Base-by-base conservation (phyloP, 2,113 vertebrate genomes). In the Siniperca chuatsi region DNA sequence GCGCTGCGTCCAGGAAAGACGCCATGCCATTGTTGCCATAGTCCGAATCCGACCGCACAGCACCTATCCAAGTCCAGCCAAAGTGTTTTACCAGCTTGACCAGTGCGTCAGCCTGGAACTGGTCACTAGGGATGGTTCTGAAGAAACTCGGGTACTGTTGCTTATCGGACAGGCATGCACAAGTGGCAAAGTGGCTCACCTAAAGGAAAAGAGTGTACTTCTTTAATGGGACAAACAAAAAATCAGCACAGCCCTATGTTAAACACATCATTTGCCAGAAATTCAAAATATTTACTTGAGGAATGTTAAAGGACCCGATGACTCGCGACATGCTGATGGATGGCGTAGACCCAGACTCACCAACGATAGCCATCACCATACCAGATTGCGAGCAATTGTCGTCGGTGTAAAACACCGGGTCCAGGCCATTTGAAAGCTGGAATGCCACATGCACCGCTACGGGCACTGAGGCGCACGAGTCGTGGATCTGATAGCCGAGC, bases 31-130 rank as follows among this genome's bases (percentile, higher is more conserved):
- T 90, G 79, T 94, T 94, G 7, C 96, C 95, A 48, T 96, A 96
- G 23, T 96, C 95, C 4, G 94, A 89, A 79, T 96, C 94, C 0
- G 94, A 94, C 0, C 92, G 84, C 37, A 96, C 79, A 8, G 95
- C 91, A 6, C 95, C 96, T 4, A 96, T 95, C 95, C 95, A 96
- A 1, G 90, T 95, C 96, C 96, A 96, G 25, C 84, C 94, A 55
- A 95, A 96, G 4, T 93, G 88, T 50, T 94, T 94, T 1, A 96
- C 68, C 54, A 96, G 23, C 29, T 86, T 87, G 1, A 93, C 94
- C 57, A 96, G 86, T 0, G 94, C 95, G 0, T 15, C 86, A 9
- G 94, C 94, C 85, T 96, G 96, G 57, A 93, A 95, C 55, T 93
- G 86, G 58, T 96, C 96, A 52, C 95, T 96, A 3, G 96, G 94